phyloP scores from a whole-genome alignment of 2,888 invertebrate genomes.

The Eupelmus urozonus region DNA sequence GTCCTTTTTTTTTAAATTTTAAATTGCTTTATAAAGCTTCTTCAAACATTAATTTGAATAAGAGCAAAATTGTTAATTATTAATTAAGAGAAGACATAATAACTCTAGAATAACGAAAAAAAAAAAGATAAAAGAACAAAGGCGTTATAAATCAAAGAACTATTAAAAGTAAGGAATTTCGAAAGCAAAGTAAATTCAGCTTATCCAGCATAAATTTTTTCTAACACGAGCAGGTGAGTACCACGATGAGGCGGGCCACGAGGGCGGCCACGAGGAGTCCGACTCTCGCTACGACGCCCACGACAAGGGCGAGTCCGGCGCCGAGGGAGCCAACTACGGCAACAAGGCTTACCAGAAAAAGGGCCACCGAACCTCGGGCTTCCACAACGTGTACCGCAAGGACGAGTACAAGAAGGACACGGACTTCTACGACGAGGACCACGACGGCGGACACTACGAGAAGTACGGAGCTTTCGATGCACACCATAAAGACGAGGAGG shows the following conservation, averaged over 20 bases:
- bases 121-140: not conserved
- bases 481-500: conserved; percentile 80
- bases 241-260: conserved; percentile 78
- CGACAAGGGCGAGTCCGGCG: conserved; percentile 79
- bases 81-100: too few species aligned
- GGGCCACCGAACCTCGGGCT: conserved; percentile 85
- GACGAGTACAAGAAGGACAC: conserved; percentile 89
- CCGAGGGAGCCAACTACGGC: conserved; percentile 81
- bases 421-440: conserved; percentile 86
- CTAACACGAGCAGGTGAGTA: too few species aligned
- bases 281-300: conserved; percentile 80
- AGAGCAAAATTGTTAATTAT: too few species aligned
- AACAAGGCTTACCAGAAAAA: conserved; percentile 83
- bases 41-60: too few species aligned
- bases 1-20: too few species aligned
- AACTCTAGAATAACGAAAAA: not conserved
- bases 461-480: conserved; percentile 81
- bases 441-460: conserved; percentile 83
- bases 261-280: conserved; percentile 78
- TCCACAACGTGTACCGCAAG: conserved; percentile 86
- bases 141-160: not conserved
- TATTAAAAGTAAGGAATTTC: not conserved
- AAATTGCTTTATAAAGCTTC: too few species aligned
- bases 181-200: too few species aligned
- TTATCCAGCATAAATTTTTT: too few species aligned